These are phyloP conservation scores for Sturmia bella DNA, from an alignment of 2,888 invertebrate species.

Conservation along the genomic window DNA sequence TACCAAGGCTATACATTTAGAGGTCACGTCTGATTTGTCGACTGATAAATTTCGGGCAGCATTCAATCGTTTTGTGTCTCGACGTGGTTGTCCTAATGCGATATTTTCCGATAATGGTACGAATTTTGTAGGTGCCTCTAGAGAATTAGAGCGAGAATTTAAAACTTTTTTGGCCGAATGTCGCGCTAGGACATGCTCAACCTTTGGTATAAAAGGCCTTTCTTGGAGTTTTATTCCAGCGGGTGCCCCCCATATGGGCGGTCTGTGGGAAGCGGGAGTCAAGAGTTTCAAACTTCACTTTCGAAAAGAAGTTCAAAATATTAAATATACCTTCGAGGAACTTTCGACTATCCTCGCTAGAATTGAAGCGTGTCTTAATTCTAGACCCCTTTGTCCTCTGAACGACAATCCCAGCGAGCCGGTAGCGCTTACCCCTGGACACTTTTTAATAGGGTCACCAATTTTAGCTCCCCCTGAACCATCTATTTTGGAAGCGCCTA, in stretches of 20 bases:
- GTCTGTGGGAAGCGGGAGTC: too few relatives aligned
- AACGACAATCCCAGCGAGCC: not conserved
- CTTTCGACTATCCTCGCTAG: not conserved
- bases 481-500: too few relatives aligned
- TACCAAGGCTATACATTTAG: too few relatives aligned
- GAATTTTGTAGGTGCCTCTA: constrained; percentile 1
- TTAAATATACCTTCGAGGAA: constrained; percentile 6
- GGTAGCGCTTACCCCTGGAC: not conserved
- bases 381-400: not conserved
- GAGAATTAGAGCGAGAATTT: not conserved
- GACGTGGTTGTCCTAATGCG: constrained; percentile 12
- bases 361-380: constrained; percentile 4
- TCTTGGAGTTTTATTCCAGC: constrained; percentile 2
- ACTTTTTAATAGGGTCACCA: not conserved
- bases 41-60: not conserved
- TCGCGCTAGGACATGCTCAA: too few relatives aligned
- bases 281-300: constrained; percentile 6
- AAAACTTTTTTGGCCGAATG: not conserved
- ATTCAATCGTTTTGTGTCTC: not conserved
- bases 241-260: too few relatives aligned
- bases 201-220: not conserved
- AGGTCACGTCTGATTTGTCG: too few relatives aligned
- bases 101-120: constrained; percentile 4
- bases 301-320: not conserved
- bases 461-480: not conserved